Evolutionary conservation across 2,888 invertebrate genomes (phyloP).

Genomic region (Chrysomela aeneicollis): DNA sequence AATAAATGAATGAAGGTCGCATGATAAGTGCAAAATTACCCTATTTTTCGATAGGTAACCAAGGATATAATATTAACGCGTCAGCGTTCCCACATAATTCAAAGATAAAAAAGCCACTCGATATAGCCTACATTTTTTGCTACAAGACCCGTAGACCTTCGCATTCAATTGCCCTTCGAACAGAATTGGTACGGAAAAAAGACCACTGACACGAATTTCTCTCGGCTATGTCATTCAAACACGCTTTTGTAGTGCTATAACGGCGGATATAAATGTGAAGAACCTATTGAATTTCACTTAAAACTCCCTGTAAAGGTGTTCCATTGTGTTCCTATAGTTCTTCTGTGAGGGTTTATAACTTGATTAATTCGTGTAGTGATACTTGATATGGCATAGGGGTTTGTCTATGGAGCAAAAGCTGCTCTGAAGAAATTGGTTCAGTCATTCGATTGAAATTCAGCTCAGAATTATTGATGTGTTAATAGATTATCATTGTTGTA

Average conservation of each 20-base stretch:
- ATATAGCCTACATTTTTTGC: constrained; percentile 2
- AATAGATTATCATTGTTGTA: too few species aligned
- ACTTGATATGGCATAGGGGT: constrained; percentile 3
- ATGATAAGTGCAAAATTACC: too few species aligned
- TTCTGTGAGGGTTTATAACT: not conserved
- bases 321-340: constrained; percentile 21
- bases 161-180: not conserved
- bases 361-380: not conserved
- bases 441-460: too few species aligned
- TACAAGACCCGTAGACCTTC: not conserved
- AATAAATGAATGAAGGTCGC: too few species aligned
- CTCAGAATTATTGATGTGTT: too few species aligned
- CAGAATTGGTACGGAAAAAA: not conserved
- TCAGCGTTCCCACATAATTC: constrained; percentile 1
- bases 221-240: constrained; percentile 47
- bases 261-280: constrained; percentile 44
- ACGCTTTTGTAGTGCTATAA: constrained; percentile 48
- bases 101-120: constrained; percentile 1
- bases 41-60: too few species aligned
- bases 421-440: too few species aligned
- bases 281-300: constrained; percentile 48
- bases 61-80: too few species aligned
- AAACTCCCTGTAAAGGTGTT: constrained; percentile 38
- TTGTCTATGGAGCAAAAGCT: not conserved
- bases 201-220: constrained; percentile 20